Conservation (phyloP, 2,113 vertebrate species). For the Hemiscyllium ocellatum region DNA sequence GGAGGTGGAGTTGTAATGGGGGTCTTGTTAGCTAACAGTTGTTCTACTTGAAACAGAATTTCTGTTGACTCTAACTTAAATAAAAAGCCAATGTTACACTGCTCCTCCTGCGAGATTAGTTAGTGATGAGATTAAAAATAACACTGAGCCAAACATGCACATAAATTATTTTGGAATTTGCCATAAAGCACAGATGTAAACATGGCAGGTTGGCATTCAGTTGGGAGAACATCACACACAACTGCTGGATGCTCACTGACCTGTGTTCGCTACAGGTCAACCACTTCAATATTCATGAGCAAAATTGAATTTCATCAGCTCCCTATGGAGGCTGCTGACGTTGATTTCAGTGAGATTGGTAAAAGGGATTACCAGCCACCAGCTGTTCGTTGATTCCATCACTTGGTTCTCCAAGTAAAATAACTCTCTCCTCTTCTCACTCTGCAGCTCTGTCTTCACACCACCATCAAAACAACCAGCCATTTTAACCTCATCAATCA, state of each 20-base stretch:
- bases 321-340: neutral
- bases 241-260: neutral
- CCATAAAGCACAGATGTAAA: neutral
- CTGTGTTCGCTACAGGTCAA: neutral
- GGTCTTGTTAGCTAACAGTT: too few species aligned
- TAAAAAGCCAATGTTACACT: too few species aligned
- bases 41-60: too few species aligned
- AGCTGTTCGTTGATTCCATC: neutral
- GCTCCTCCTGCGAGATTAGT: too few species aligned
- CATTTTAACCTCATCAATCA: too few species aligned
- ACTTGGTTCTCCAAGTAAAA: neutral
- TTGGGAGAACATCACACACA: neutral
- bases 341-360: neutral
- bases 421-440: neutral
- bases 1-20: too few species aligned
- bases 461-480: too few species aligned
- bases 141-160: too few species aligned
- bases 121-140: too few species aligned
- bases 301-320: neutral
- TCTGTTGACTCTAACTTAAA: too few species aligned
- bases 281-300: neutral
- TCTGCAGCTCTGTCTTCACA: too few species aligned
- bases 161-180: neutral
- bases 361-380: neutral
- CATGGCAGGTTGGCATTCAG: neutral